Evolutionary conservation across 2,797 vertebrate species (phyloP), one percentile per base, ranked within the genome.

Genomic region (Pangasius krempfi): DNA sequence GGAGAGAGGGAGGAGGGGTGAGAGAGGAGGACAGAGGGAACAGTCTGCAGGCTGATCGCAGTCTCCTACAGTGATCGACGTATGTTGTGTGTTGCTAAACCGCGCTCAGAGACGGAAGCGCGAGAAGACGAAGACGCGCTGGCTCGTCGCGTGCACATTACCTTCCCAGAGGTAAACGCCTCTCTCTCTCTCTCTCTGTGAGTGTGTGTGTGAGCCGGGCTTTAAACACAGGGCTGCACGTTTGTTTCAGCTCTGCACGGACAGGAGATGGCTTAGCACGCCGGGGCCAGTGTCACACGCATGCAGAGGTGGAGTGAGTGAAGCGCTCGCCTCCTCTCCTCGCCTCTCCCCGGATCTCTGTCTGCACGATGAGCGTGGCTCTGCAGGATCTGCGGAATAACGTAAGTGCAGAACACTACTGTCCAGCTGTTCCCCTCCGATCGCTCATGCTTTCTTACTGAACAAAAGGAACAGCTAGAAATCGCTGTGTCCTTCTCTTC

Each of bases 311-410:
- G 93, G 93, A 91, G 89, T 88, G 89, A 88, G 86, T 87, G 87
- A 83, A 72, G 85, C 76, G 89, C 87, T 85, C 90, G 88, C 84
- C 92, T 91, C 90, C 89, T 88, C 92, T 91, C 90, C 89, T 88
- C 86, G 90, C 93, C 90, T 86, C 82, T 92, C 92, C 92, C 93
- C 84, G 80, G 89, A 78, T 62, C 81, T 79, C 85, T 10, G 68
- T 84, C 78, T 94, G 94, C 97, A 98, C 95, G 95, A 99, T 98
- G 98, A 99, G 96, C 94, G 96, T 99, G 89, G 97, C 97, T 92
- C 97, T 99, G 94, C 98, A 97, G 94, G 98, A 99, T 91, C 97
- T 99, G 94, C 97, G 97, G 94, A 96, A 96, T 94, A 96, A 95
- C 92, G 97, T 97, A 94, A 97, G 97, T 96, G 78, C 64, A 30